A percentile compares a stretch with the other conserved stretches of the same genome.
phyloP scores from a whole-genome alignment of 1,140 invertebrate genomes.

The Heliothis subflexa region DNA sequence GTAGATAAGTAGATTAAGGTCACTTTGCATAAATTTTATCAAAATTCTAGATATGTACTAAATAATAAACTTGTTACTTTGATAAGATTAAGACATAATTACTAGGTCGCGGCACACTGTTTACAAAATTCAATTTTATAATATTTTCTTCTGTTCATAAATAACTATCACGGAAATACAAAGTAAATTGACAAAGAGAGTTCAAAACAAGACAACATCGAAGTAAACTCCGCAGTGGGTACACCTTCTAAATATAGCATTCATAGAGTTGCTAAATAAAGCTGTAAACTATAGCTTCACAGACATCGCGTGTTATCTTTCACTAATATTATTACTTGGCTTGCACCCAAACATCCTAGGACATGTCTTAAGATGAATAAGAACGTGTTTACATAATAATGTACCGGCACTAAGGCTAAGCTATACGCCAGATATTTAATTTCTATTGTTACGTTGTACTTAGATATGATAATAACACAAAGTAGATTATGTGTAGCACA shows the following conservation, averaged over 20 bases:
- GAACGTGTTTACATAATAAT: conserved; percentile 1
- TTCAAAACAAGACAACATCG: conserved; percentile 19
- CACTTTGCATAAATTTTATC: not conserved
- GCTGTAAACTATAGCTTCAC: conserved; percentile 1
- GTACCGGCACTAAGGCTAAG: not conserved
- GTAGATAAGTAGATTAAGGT: conserved; percentile 9
- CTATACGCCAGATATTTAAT: not conserved
- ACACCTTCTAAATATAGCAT: conserved; percentile 42
- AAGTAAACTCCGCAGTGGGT: conserved; percentile 29
- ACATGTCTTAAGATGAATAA: conserved; percentile 39
- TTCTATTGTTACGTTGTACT: not conserved
- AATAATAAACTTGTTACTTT: not conserved
- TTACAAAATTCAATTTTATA: not conserved
- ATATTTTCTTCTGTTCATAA: too few relatives aligned
- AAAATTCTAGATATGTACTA: not conserved
- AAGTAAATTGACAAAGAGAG: not conserved
- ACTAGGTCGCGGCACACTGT: not conserved
- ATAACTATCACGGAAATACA: not conserved
- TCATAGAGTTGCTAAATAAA: conserved; percentile 47
- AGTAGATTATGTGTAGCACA: conserved; percentile 13
- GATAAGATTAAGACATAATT: conserved; percentile 21
- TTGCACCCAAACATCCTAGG: conserved; percentile 36
- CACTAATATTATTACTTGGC: conserved; percentile 44
- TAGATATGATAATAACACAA: not conserved
- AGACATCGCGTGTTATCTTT: conserved; percentile 2